phyloP scores from a whole-genome alignment of 2,797 vertebrate species.

The Sarcoramphus papa region DNA sequence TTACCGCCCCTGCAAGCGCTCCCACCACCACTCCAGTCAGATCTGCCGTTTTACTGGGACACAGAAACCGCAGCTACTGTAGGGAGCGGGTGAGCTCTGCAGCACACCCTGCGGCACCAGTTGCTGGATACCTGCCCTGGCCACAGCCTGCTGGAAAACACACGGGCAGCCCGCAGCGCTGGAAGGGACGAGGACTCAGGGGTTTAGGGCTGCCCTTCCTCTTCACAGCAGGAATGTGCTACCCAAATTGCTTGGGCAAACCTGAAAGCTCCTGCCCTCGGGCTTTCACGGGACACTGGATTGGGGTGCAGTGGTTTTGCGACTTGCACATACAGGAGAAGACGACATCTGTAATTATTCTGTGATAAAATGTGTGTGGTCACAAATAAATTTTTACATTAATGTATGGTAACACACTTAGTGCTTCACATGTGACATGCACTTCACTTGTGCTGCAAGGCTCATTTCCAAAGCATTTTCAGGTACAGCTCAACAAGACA shows the following conservation, averaged over 20 bases:
- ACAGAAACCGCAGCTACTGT: no score
- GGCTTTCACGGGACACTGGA: accelerated
- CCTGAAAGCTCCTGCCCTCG: not conserved
- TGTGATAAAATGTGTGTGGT: not conserved
- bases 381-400: not conserved
- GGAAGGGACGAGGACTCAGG: not conserved
- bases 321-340: not conserved
- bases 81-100: not conserved
- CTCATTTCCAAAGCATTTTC: not conserved
- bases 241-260: not conserved
- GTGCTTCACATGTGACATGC: accelerated
- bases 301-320: accelerated
- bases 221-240: no score
- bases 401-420: accelerated
- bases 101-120: not conserved
- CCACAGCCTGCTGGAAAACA: not conserved
- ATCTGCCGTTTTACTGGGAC: not conserved
- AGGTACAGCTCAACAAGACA: not conserved
- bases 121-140: no score
- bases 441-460: not conserved
- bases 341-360: not conserved
- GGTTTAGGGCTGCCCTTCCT: not conserved
- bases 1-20: not conserved
- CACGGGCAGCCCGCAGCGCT: accelerated
- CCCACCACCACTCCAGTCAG: not conserved